Conservation (phyloP, 2,113 vertebrate genomes). For the Vulpes vulpes region DNA sequence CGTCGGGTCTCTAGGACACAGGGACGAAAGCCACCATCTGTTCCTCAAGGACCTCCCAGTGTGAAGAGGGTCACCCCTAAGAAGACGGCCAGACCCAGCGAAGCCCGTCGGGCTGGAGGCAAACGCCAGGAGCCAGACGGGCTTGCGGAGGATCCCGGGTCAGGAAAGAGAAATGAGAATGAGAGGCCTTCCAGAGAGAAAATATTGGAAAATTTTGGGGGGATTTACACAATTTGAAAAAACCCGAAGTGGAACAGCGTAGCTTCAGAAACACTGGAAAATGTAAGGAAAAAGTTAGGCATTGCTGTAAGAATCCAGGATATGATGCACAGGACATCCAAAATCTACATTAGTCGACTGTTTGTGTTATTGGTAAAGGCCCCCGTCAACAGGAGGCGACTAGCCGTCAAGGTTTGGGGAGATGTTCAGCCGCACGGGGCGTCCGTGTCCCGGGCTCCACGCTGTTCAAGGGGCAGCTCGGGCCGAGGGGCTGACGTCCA, state of each 20-base stretch:
- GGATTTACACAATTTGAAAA: background rate
- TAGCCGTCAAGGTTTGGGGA: background rate
- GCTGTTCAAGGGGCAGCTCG: background rate
- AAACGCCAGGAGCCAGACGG: too few species aligned
- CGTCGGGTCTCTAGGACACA: background rate
- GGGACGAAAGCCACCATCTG: background rate
- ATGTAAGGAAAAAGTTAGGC: background rate
- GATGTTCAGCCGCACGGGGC: background rate
- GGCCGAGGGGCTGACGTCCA: background rate
- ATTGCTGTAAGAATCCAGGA: background rate
- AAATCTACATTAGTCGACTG: background rate
- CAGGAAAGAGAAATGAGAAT: background rate
- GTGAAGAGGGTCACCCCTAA: background rate
- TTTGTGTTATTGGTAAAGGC: background rate
- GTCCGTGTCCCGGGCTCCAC: background rate
- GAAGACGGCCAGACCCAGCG: background rate
- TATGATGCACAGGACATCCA: background rate
- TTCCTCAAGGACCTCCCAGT: background rate
- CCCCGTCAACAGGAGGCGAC: background rate
- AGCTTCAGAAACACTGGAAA: background rate
- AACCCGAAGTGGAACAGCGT: background rate
- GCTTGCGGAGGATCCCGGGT: background rate
- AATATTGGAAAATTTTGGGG: background rate
- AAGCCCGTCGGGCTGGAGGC: background rate
- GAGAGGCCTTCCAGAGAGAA: background rate